A percentile compares a stretch with the other conserved stretches of the same genome.
Evolutionary conservation across 2,113 vertebrate species (phyloP).

Genomic region (Myrmophylax atrothorax): DNA sequence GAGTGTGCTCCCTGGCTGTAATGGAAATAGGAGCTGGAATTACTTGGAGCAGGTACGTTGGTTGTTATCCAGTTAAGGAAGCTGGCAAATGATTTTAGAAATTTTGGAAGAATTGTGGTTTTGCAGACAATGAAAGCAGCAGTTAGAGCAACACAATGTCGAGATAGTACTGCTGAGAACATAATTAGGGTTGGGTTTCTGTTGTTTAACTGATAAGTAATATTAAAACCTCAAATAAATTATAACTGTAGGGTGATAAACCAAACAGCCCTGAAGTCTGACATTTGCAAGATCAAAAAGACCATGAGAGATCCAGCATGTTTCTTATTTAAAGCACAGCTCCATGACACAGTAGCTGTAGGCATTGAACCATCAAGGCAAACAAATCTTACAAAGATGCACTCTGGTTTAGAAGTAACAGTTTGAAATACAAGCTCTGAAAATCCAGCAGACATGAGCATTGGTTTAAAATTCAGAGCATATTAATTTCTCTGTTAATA

Average conservation of each 20-base stretch:
- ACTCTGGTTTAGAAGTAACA: background rate
- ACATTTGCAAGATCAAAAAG: slow-evolving; percentile 5
- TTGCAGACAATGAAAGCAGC: slow-evolving; percentile 16
- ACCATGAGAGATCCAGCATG: background rate
- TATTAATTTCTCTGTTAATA: background rate
- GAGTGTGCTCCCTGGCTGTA: background rate
- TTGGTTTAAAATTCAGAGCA: background rate
- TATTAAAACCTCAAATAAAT: slow-evolving; percentile 29
- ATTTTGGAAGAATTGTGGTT: slow-evolving; percentile 30
- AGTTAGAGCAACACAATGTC: background rate
- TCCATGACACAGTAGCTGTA: background rate
- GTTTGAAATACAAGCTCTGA: background rate
- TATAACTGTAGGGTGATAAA: background rate
- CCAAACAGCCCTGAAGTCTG: background rate
- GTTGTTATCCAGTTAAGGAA: background rate
- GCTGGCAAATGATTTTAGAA: slow-evolving; percentile 39
- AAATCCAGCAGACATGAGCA: background rate
- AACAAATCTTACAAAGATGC: background rate
- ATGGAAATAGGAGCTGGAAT: background rate
- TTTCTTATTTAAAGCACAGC: background rate
- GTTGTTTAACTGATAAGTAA: background rate
- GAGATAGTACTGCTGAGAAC: background rate
- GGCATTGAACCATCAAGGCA: background rate
- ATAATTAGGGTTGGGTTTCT: background rate
- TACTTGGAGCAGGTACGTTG: accelerated